phyloP scores from a whole-genome alignment of 2,888 invertebrate genomes.

The Drosophila pullipes region DNA sequence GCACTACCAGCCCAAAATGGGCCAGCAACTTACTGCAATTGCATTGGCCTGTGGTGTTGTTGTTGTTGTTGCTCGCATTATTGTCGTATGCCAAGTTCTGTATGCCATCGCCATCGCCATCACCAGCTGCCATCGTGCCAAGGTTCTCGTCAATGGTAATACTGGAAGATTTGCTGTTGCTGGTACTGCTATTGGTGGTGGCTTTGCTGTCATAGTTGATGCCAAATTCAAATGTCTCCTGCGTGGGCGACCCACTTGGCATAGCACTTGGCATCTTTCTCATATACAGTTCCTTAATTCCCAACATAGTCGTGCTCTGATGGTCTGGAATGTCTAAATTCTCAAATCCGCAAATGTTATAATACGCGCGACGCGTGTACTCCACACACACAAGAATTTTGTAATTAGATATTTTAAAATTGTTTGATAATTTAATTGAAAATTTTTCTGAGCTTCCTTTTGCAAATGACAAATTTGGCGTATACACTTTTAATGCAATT shows the following conservation, averaged over 20 bases:
- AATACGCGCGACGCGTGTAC: constrained; percentile 11
- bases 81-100: constrained; percentile 68
- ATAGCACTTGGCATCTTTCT: constrained; percentile 51
- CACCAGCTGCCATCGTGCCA: constrained; percentile 61
- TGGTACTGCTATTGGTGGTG: constrained; percentile 24
- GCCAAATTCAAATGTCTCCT: constrained; percentile 69
- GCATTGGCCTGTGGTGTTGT: constrained; percentile 52
- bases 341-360: constrained; percentile 19
- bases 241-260: constrained; percentile 66
- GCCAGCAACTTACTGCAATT: constrained; percentile 71
- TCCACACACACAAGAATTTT: constrained; percentile 38
- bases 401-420: constrained; percentile 21
- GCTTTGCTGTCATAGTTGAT: constrained; percentile 49
- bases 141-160: constrained; percentile 56
- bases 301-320: constrained; percentile 57
- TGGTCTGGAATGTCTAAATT: constrained; percentile 5
- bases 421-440: constrained; percentile 56
- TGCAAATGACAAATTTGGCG: constrained; percentile 41
- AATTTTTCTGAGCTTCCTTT: constrained; percentile 62
- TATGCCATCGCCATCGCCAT: constrained; percentile 53
- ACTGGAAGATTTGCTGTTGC: constrained; percentile 29
- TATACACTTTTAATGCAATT: constrained; percentile 54
- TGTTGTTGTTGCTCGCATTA: constrained; percentile 37
- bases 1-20: constrained; percentile 16
- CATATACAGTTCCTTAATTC: constrained; percentile 64